Evolutionary conservation across 2,113 vertebrate species (phyloP), one percentile per base, ranked within the genome.

Genomic region (Oryzias celebensis): DNA sequence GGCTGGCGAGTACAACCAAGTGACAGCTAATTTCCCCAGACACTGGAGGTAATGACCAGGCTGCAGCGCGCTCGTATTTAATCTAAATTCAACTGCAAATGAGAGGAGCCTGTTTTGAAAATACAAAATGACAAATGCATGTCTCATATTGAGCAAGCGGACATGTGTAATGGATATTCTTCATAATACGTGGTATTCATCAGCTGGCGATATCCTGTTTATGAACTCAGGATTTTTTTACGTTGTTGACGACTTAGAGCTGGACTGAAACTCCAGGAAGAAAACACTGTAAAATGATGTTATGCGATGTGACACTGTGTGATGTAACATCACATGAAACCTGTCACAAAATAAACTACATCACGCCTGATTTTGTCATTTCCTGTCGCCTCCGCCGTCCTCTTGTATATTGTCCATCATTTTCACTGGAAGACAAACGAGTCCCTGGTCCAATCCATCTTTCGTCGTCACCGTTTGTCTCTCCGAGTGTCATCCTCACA

Each of bases 401-500:
- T 43, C 44, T 31, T 52, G 59, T 63, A 68, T 50, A 57, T 15
- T 64, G 71, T 58, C 74, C 77, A 52, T 82, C 76, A 68, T 46
- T 14, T 65, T 49, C 73, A 22, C 14, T 7, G 55, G 22, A 44
- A 86, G 76, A 85, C 68, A 1, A 54, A 83, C 16, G 67, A 77
- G 66, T 18, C 59, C 22, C 61, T 14, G 42, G 17, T 28, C 49
- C 68, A 36, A 81, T 84, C 81, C 83, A 73, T 81, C 78, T 75
- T 68, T 49, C 55, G 24, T 53, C 52, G 65, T 42, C 51, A 50
- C 70, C 65, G 77, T 81, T 84, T 82, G 76, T 82, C 85, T 82
- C 69, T 71, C 71, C 14, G 71, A 52, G 74, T 82, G 83, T 87
- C 79, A 68, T 4, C 68, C 83, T 81, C 83, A 79, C 83, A 82